Base-by-base conservation (phyloP, 2,797 vertebrate genomes). In the Rhyacichthys aspro region DNA sequence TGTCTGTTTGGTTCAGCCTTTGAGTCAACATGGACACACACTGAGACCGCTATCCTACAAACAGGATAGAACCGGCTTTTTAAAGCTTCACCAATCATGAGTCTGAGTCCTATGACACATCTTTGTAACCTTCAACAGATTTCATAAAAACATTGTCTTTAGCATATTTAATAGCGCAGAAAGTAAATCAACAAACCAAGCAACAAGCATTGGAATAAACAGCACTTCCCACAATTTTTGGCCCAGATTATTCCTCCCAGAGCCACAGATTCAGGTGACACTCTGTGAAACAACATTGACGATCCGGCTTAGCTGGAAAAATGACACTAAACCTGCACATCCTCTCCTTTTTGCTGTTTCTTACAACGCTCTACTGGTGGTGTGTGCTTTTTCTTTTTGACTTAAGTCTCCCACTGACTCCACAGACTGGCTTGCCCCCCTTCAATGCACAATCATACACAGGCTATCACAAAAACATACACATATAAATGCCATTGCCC, bases 341-440 rank as follows among this genome's bases (percentile, higher is more conserved):
- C 66, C 44, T 61, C 53, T 71, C 46, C n/a, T n/a, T 9, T 55
- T 14, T 59, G 63, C 55, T 64, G n/a, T 72, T 70, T 64, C n/a
- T 43, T 66, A 43, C 57, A 42, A 45, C 37, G 59, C 72, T 67
- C 67, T 41, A 45, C 48, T 62, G 67, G 72, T 59, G 65, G 46
- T 53, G 42, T 59, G 36, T 70, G 43, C 50, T 64, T 33, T 68
- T 72, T 57, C 59, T 57, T 45, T 70, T 44, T 72, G 71, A 76
- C 70, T 46, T 41, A n/a, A 52, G 48, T 18, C 47, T 65, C 69
- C 70, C 79, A 68, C 75, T 42, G 76, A 64, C 55, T 72, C 48
- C 63, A 55, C 78, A 80, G 41, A 72, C 63, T 11, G 67, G 43
- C 61, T 68, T 7, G 0, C 46, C 42, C 18, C 52, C 55, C 32